Base-by-base conservation (phyloP, 2,113 vertebrate species). In the Cochlearius cochlearius region DNA sequence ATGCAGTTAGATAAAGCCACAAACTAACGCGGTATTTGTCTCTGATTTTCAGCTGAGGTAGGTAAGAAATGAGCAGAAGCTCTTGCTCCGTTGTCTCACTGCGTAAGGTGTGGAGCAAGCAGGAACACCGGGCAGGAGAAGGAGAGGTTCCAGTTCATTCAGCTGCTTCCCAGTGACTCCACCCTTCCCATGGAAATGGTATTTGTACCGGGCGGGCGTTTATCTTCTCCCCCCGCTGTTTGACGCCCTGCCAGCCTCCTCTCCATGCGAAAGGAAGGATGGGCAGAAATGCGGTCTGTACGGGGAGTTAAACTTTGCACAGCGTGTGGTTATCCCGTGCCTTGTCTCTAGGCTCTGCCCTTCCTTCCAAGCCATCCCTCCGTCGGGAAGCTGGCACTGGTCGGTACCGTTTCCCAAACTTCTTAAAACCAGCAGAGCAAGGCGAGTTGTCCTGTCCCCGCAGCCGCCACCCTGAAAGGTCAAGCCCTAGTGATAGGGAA, bases 151-250 rank as follows among this genome's bases (percentile, higher is more conserved):
- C 86, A 74, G 92, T 64, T 77, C 71, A 39, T 71, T 96, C 90
- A 68, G 84, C 77, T 90, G 93, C 93, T 95, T 96, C 92, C 85
- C 84, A 29, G 26, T 7, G n/a, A 41, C 87, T 88, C 94, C 92
- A 88, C 94, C 93, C 93, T 94, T 95, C 84, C 95, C 64, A 5
- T 62, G 66, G 73, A 91, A 91, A 43, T 52, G 45, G 36, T 38
- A 15, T 67, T 94, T 75, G 36, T 86, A 8, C 55, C 2, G 3
- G 81, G 38, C 73, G 64, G 71, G 67, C 86, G 18, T 88, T 95
- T 85, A 18, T 95, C 74, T 93, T 91, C 52, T 50, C 52, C 34
- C 50, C 74, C 27, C 38, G 49, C 68, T 56, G 12, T 68, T 64
- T 90, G 90, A 49, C 85, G 14, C 19, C 2, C 34, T 64, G 87